phyloP scores from a whole-genome alignment of 1,140 invertebrate genomes.

The Camponotus pennsylvanicus region DNA sequence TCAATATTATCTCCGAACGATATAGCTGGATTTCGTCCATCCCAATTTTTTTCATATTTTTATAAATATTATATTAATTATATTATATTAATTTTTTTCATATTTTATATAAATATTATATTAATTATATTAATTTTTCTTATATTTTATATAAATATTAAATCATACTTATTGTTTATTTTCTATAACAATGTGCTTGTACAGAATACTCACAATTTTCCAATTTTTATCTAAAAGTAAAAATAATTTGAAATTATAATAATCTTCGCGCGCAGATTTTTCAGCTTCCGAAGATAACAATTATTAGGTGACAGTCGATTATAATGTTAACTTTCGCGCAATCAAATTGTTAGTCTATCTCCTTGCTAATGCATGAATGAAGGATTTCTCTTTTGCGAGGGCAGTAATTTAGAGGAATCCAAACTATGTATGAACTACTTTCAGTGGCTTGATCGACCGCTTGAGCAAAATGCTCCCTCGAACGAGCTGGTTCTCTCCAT shows the following conservation, averaged over 20 bases:
- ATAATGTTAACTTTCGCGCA: constrained; percentile 2
- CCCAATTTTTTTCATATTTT: background rate
- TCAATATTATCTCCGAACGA: background rate
- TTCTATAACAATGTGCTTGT: background rate
- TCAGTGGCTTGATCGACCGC: constrained; percentile 32
- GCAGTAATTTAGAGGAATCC: constrained; percentile 44
- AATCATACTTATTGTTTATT: background rate
- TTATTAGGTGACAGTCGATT: constrained; percentile 1
- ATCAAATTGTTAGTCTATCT: constrained; percentile 17
- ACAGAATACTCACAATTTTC: background rate
- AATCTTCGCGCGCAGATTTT: background rate
- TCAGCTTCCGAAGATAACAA: background rate
- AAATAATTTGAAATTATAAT: constrained; percentile 5
- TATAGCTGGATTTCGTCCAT: background rate
- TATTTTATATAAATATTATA: too few species aligned
- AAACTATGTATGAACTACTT: constrained; percentile 51
- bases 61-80: background rate
- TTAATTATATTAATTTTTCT: background rate
- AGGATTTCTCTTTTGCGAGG: background rate
- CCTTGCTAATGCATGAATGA: background rate
- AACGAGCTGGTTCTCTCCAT: constrained; percentile 4
- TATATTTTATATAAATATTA: background rate
- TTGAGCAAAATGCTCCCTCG: background rate
- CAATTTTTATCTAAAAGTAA: constrained; percentile 3
- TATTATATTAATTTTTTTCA: too few species aligned